Evolutionary conservation across 2,797 vertebrate genomes (phyloP), one percentile per base, ranked within the genome.

Genomic region (Pseudochromis fuscus): DNA sequence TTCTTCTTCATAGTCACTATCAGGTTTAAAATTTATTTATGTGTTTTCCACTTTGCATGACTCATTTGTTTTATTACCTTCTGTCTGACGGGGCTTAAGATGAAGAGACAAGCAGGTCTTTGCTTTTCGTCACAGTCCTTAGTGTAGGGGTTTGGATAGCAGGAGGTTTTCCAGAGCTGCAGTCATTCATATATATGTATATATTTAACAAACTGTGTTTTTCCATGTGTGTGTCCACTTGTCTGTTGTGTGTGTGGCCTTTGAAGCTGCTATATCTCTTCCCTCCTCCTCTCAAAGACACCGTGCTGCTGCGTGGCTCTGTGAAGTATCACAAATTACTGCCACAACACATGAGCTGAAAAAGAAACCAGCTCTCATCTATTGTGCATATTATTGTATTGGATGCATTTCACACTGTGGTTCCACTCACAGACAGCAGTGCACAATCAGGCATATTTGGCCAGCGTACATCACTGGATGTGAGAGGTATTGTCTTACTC

Each of bases 291-390:
- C 59, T 71, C 30, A 67, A 57, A 58, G 48, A 45, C 55, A 52
- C 64, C 77, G 62, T 3, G 46, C 49, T 74, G 50, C 62, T 73
- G 56, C 72, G 30, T 74, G 57, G 45, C 53, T 82, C 83, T 88
- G 86, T 59, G 38, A 73, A 68, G 69, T 46, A 44, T 88, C 77
- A 81, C 37, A 75, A 55, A 86, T 87, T 58, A 80, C 72, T 74
- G 68, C 75, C 78, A 71, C 64, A 59, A 46, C 62, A 52, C 35
- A 51, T 78, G 11, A 71, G 77, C 64, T 64, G 10, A 74, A 56
- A 30, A 30, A 23, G 51, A 75, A 66, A 52, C 30, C 50, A 71
- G 61, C 35, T 45, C 51, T 37, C 25, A 38, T 61, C 60, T 35
- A 23, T 21, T 63, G 59, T 50, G 56, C 45, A 38, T 57, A 46